Base-by-base conservation (phyloP, 2,113 vertebrate genomes). In the Ariopsis seemanni region DNA sequence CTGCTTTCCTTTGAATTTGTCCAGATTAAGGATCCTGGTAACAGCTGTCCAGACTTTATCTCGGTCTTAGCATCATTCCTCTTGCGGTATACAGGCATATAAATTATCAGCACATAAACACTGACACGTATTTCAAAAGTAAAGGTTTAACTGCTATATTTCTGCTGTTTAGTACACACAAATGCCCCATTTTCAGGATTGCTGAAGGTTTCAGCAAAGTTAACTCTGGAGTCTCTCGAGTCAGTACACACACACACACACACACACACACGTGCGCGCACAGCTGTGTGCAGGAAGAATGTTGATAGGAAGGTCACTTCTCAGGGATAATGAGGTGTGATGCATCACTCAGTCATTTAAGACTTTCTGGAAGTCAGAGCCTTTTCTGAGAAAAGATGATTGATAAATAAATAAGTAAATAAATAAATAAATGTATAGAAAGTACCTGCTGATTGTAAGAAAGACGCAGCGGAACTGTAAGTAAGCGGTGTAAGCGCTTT, bases 281-380 rank as follows among this genome's bases (percentile, higher is more conserved):
- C 74, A 57, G 60, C 69, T 79, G 85, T 50, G 5, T 79, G 42
- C 42, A 62, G 86, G 34, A 15, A 71, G 88, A 89, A 80, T 67
- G 85, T 57, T 86, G 72, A 87, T 57, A 86, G 53, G 79, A 88
- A 90, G 84, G 86, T 90, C 84, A 90, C n/a, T 85, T 82, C 58
- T 62, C 53, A 62, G 78, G 82, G 84, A 84, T 83, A 88, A 86
- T 88, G 80, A 88, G 86, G 55, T 83, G 83, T 90, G 83, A 88
- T 75, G 30, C 79, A 83, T 88, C 83, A 75, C 53, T 65, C 20
- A 7, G 34, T 63, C 81, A 1, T 85, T 86, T 50, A 85, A 88
- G 84, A 86, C 80, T 86, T 88, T 90, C 84, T 88, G 89, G 84
- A 90, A 90, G 53, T 83, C 60, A 17, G 50, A 65, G 78, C 22